Conservation (phyloP, 2,888 invertebrate genomes). For the Alentia gelatinosa region DNA sequence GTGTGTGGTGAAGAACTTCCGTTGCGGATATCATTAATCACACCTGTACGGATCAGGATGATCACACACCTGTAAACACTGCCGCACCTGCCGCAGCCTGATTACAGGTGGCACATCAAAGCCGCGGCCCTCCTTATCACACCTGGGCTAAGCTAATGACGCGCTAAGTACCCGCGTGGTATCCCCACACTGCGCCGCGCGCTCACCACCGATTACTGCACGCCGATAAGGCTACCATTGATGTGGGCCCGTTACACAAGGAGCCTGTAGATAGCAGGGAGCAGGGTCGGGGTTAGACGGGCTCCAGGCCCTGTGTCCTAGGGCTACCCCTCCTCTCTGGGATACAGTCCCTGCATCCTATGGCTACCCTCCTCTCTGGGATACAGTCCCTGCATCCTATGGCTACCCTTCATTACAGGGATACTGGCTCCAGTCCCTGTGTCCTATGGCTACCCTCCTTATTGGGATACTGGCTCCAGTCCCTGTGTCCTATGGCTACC, state of each 20-base stretch:
- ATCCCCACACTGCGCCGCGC: not conserved
- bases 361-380: too few species aligned
- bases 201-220: too few species aligned
- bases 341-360: too few species aligned
- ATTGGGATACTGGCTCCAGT: too few species aligned
- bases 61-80: not conserved
- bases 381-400: too few species aligned
- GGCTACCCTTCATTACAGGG: too few species aligned
- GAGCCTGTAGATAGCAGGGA: conserved; percentile 1
- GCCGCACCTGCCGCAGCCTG: not conserved
- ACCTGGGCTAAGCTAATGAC: not conserved
- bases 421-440: too few species aligned
- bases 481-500: too few species aligned
- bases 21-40: not conserved
- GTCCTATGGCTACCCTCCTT: too few species aligned
- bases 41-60: not conserved
- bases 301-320: too few species aligned
- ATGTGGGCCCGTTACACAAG: not conserved
- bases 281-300: not conserved
- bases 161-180: not conserved
- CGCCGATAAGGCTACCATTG: not conserved
- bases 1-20: not conserved
- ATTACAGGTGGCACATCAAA: not conserved
- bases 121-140: not conserved
- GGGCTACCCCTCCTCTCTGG: too few species aligned